phyloP scores from a whole-genome alignment of 2,888 invertebrate species.

The Dryomyza anilis region DNA sequence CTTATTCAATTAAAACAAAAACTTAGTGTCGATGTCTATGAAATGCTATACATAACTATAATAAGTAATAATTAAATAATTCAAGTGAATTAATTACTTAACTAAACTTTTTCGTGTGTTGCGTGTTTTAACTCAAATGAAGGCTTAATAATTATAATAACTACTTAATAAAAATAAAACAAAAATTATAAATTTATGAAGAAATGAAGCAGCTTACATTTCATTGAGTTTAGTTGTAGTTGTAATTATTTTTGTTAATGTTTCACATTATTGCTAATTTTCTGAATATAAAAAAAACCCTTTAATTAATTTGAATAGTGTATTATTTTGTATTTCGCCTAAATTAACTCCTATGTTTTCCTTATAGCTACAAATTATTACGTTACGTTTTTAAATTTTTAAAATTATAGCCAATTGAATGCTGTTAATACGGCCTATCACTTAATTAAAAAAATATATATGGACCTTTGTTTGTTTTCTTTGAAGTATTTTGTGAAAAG shows the following conservation, averaged over 20 bases:
- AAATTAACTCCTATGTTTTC: neutral
- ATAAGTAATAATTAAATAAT: conserved; percentile 11
- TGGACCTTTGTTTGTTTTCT: neutral
- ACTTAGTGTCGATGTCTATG: conserved; percentile 18
- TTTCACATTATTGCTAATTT: conserved; percentile 36
- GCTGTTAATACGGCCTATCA: too few relatives aligned
- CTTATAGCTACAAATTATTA: conserved; percentile 13
- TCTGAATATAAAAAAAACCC: neutral
- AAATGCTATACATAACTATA: conserved; percentile 22
- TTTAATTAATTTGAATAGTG: conserved; percentile 6
- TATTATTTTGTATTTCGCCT: conserved; percentile 3
- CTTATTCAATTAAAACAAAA: conserved; percentile 1
- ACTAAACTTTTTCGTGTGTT: conserved; percentile 31
- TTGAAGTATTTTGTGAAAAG: too few relatives aligned
- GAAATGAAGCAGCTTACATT: neutral
- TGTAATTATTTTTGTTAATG: conserved; percentile 55
- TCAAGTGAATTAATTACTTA: conserved; percentile 9
- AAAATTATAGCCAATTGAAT: conserved; percentile 14
- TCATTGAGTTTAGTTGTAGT: conserved; percentile 47
- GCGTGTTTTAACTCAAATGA: conserved; percentile 36
- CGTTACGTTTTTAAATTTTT: conserved; percentile 16
- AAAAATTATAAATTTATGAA: conserved; percentile 22
- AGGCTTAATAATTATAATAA: conserved; percentile 38
- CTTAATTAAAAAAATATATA: neutral
- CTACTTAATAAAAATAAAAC: too few relatives aligned